Evolutionary conservation across 2,888 invertebrate species (phyloP), one percentile per base, ranked within the genome.

Genomic region (Brachycybe producta): DNA sequence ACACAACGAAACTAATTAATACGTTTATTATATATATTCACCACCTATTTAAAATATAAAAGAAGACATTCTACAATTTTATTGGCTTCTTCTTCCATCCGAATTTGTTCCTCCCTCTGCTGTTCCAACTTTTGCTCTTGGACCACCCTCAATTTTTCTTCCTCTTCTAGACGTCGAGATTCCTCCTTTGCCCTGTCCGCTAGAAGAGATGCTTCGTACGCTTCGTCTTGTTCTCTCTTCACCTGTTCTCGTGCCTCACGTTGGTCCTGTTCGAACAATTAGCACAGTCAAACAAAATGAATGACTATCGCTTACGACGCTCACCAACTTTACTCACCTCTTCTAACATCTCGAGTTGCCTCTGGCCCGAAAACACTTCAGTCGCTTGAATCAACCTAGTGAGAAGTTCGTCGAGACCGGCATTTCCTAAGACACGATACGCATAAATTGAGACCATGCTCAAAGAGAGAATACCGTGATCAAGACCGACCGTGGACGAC

Each of bases 191-290:
- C 64, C 54, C 64, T 78, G 67, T 88, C 88, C 0, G 80, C 82
- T 63, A 83, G 83, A 49, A 95, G 74, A 59, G 92, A 92, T 64
- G 77, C 80, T 66, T 87, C 80, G 69, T 90, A 95, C 0, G 94
- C 94, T 66, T 80, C 79, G 71, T 95, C 92, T 71, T 95, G 94
- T 67, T 94, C 92, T 60, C 79, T 75, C 69, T 91, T 90, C 48
- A 95, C 87, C 60, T 76, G 73, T 68, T 92, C 91, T 49, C 94
- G 71, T 8, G 84, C 88, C 56, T 85, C 84, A 51, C 94, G 71
- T 67, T 92, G 91, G 53, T 84, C 77, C 65, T 68, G 5, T 34
- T 5, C 8, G 11, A n/a, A 32, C 24, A 8, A 11, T 34, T 5
- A 45, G 26, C 24, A 38, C 19, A 28, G 27, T 24, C 27, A 24